phyloP scores from a whole-genome alignment of 2,888 invertebrate species.

The Cephus nigrinus region DNA sequence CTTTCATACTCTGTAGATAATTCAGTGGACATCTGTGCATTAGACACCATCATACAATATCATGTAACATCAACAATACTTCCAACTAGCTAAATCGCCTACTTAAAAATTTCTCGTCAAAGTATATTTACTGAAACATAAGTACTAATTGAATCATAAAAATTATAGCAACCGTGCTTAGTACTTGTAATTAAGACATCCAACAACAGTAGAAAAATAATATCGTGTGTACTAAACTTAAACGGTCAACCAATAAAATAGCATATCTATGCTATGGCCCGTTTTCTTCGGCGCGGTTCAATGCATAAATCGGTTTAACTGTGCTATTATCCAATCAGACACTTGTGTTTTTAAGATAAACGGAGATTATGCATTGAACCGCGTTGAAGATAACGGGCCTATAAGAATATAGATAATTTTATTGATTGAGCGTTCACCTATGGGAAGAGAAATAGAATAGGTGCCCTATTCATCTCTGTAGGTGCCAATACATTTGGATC shows the following conservation, averaged over 20 bases:
- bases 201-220: background rate
- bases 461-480: background rate
- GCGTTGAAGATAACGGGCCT: too few relatives aligned
- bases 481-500: background rate
- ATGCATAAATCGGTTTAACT: too few relatives aligned
- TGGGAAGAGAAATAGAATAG: background rate
- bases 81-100: background rate
- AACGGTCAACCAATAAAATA: background rate
- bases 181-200: background rate
- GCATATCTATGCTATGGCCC: background rate
- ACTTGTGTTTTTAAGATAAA: too few relatives aligned
- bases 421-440: background rate
- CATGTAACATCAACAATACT: background rate
- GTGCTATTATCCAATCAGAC: too few relatives aligned
- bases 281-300: too few relatives aligned
- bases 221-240: background rate
- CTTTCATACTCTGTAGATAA: slow-evolving; percentile 22
- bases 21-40: background rate
- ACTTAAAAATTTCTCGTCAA: background rate
- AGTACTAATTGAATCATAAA: background rate
- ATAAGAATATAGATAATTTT: background rate
- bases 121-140: background rate
- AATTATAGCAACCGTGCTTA: background rate
- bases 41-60: background rate
- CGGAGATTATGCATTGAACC: too few relatives aligned